Evolutionary conservation across 2,113 vertebrate species (phyloP).

Genomic region (Scatophagus argus): DNA sequence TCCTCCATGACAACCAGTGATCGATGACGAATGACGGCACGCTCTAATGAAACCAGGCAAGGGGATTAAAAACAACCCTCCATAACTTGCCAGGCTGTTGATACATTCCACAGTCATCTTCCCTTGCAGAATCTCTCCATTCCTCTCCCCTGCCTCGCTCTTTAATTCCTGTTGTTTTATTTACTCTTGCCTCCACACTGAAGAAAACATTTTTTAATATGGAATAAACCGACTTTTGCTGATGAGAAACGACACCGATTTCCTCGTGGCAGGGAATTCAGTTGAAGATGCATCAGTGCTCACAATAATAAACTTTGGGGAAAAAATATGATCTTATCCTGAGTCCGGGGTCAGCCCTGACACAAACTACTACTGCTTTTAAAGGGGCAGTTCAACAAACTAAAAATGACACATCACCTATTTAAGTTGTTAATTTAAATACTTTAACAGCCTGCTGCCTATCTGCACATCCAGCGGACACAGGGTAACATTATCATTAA

Average conservation of each 20-base stretch:
- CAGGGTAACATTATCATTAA: too few species aligned
- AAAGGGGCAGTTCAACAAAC: too few species aligned
- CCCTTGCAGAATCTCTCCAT: neutral
- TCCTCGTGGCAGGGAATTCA: neutral
- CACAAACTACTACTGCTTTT: too few species aligned
- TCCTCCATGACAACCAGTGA: slow-evolving; percentile 71
- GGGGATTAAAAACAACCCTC: slow-evolving; percentile 69
- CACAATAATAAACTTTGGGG: neutral
- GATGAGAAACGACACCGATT: neutral
- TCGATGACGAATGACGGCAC: slow-evolving; percentile 67
- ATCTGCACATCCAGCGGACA: too few species aligned
- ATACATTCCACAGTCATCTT: slow-evolving; percentile 8
- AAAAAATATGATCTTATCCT: neutral
- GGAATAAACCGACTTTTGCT: neutral
- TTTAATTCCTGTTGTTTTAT: slow-evolving; percentile 24
- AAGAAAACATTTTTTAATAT: neutral
- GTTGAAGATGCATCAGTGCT: neutral
- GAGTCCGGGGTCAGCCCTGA: too few species aligned
- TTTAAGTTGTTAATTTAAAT: too few species aligned
- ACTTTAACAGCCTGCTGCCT: too few species aligned
- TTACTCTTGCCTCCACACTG: neutral
- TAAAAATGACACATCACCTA: too few species aligned
- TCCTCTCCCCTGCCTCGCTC: neutral
- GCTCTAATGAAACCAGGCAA: slow-evolving; percentile 65
- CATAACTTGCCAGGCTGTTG: slow-evolving; percentile 33